Evolutionary conservation across 2,113 vertebrate genomes (phyloP).

Genomic region (Oreochromis niloticus): DNA sequence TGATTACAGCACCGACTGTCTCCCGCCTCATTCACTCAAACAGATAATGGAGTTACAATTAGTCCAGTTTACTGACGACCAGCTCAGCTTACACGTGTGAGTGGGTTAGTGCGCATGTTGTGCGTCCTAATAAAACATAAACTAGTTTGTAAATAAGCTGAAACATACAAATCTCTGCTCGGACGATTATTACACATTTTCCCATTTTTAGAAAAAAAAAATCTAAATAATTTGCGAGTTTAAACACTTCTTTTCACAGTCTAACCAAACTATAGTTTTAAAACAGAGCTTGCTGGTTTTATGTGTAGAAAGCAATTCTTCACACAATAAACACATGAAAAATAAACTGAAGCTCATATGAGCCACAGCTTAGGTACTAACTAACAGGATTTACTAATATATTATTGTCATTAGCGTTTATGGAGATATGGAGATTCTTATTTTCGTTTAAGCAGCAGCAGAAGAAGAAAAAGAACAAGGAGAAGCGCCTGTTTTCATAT

Average conservation of each 20-base stretch:
- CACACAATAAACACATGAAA: background rate
- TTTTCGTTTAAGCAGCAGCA: background rate
- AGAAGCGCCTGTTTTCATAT: slow-evolving; percentile 23
- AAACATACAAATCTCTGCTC: background rate
- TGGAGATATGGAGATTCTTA: background rate
- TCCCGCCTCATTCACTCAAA: background rate
- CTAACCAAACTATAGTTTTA: background rate
- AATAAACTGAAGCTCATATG: background rate
- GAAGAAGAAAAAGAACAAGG: background rate
- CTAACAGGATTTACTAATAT: background rate
- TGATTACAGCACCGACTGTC: background rate
- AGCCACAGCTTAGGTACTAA: background rate
- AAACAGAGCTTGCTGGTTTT: background rate
- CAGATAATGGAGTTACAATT: background rate
- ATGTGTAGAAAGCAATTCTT: background rate
- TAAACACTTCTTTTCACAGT: background rate
- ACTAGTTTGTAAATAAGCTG: background rate
- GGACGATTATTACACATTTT: background rate
- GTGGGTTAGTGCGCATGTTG: background rate
- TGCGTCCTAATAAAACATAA: background rate
- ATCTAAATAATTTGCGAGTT: background rate
- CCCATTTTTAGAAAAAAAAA: background rate
- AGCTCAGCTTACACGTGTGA: background rate
- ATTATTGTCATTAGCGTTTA: background rate
- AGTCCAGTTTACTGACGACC: background rate